Evolutionary conservation across 1,140 invertebrate genomes (phyloP).

Genomic region (Acromyrmex charruanus): DNA sequence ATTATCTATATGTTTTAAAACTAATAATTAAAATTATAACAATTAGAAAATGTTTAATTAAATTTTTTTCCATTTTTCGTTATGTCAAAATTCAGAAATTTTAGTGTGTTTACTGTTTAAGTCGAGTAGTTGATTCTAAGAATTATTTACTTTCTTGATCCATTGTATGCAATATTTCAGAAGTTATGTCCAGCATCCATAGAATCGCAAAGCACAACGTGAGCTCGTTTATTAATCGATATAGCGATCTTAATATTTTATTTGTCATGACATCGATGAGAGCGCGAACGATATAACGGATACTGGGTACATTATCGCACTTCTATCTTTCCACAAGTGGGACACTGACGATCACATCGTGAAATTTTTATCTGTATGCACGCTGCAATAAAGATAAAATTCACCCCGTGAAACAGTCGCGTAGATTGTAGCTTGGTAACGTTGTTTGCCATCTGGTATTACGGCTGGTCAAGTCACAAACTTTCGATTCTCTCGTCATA

Average conservation of each 20-base stretch:
- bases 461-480: conserved; percentile 47
- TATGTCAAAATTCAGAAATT: neutral
- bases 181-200: conserved; percentile 14
- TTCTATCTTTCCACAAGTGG: conserved; percentile 21
- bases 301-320: conserved; percentile 29
- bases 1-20: neutral
- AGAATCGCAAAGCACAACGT: neutral
- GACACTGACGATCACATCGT: conserved; percentile 18
- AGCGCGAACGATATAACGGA: conserved; percentile 21
- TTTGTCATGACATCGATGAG: conserved; percentile 39
- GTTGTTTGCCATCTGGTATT: conserved; percentile 49
- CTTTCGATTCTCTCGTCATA: conserved; percentile 25
- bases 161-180: neutral
- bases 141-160: conserved; percentile 13
- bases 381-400: conserved; percentile 45
- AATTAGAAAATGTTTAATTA: neutral
- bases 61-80: neutral
- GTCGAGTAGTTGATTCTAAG: neutral
- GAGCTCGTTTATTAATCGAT: conserved; percentile 37
- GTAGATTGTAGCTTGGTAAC: conserved; percentile 50
- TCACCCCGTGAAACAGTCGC: neutral
- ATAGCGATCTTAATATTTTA: conserved; percentile 25
- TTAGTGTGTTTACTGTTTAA: neutral
- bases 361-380: conserved; percentile 55
- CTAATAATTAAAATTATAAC: neutral